A percentile compares a stretch with the other conserved stretches of the same genome.
Evolutionary conservation across 2,797 vertebrate species (phyloP).

Genomic region (Discoglossus pictus): DNA sequence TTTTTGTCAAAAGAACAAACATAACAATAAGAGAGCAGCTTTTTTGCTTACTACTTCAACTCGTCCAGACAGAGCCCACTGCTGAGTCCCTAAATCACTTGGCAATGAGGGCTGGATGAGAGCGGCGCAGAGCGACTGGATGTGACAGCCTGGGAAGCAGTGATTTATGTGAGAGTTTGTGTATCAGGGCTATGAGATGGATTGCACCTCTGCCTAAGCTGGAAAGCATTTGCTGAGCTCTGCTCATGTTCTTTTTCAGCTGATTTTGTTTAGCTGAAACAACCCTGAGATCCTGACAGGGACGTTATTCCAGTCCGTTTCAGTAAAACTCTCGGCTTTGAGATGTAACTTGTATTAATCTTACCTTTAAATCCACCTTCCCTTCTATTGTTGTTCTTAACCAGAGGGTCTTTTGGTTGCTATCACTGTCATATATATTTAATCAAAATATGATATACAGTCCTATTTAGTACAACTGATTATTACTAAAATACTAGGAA

Average conservation of each 20-base stretch:
- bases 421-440: too few species aligned
- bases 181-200: slow-evolving; percentile 30
- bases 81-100: neutral
- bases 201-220: neutral
- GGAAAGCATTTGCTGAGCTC: slow-evolving; percentile 7
- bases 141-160: slow-evolving; percentile 22
- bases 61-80: neutral
- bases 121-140: neutral
- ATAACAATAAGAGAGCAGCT: too few species aligned
- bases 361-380: too few species aligned
- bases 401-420: too few species aligned
- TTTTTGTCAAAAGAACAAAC: too few species aligned
- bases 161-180: slow-evolving; percentile 38
- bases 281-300: slow-evolving; percentile 1
- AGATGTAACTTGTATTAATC: slow-evolving; percentile 2
- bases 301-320: neutral
- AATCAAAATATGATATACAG: too few species aligned
- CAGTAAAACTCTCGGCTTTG: slow-evolving; percentile 15
- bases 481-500: too few species aligned
- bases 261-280: neutral
- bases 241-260: neutral
- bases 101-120: neutral
- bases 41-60: too few species aligned
- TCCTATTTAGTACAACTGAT: too few species aligned
- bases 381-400: too few species aligned